These are phyloP conservation scores for Chiridota heheva DNA, from an alignment of 35 echinoderm and acorn worm species.

Conservation along the genomic window DNA sequence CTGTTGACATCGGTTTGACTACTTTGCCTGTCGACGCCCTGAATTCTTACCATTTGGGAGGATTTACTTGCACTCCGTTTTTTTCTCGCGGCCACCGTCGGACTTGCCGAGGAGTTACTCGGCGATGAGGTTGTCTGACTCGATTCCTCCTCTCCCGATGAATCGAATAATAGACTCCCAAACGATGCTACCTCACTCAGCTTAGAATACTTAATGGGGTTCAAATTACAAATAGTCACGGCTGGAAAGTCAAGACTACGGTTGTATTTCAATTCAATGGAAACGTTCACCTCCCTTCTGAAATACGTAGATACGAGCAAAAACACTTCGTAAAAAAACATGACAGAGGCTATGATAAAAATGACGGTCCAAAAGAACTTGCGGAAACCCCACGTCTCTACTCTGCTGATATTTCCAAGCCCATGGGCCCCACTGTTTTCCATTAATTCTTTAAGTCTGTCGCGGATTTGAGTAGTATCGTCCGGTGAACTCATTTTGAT, in stretches of 20 bases:
- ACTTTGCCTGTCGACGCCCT: too few relatives aligned
- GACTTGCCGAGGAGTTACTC: too few relatives aligned
- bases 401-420: background rate
- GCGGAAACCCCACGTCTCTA: background rate
- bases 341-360: background rate
- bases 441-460: background rate
- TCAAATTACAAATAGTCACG: conserved; percentile 84
- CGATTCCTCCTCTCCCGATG: too few relatives aligned
- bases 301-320: background rate
- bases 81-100: too few relatives aligned
- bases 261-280: conserved; percentile 38
- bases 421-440: conserved; percentile 21
- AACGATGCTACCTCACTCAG: too few relatives aligned
- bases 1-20: too few relatives aligned
- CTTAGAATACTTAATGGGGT: conserved; percentile 59
- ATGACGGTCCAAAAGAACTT: conserved; percentile 24
- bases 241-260: conserved; percentile 61
- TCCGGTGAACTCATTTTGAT: too few relatives aligned
- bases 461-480: too few relatives aligned
- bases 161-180: too few relatives aligned
- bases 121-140: too few relatives aligned
- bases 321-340: conserved; percentile 13
- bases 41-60: too few relatives aligned
- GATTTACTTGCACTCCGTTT: too few relatives aligned
- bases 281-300: background rate